Evolutionary conservation across 2,113 vertebrate genomes (phyloP), one percentile per base, ranked within the genome.

Genomic region (Cichladusa arquata): DNA sequence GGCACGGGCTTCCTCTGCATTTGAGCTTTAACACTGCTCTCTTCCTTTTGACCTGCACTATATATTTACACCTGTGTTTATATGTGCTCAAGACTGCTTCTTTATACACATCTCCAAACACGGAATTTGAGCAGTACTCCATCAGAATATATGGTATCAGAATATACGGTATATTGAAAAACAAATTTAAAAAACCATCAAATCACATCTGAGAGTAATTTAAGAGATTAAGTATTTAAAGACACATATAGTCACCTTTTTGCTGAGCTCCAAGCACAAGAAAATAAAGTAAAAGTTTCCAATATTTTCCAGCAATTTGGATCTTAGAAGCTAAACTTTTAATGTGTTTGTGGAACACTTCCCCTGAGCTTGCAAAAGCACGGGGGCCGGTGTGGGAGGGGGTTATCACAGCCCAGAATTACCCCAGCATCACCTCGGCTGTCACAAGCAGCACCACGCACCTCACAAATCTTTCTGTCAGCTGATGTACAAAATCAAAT

Each of bases 381-480:
- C 0, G 2, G 20, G 23, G 7, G 23, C 23, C 1, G 0, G 38
- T 14, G 6, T 1, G 3, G 31, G 11, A 15, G 12, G 3, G 16
- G 31, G 18, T 51, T 73, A 45, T 36, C 28, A 45, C 23, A 66
- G 44, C 44, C 36, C 60, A 33, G 44, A 58, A 66, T n/a, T 51
- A 51, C n/a, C 47, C 44, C 81, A 84, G 45, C 67, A 12, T 13
- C 34, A 24, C 33, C 42, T 65, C 13, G 11, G 26, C 74, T 40
- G 33, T 36, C 28, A 47, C 25, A n/a, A 66, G 78, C 58, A 95
- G 72, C 44, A 51, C 74, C 77, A 92, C 86, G 96, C 96, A 99
- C 99, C 99, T 99, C 82, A 99, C 99, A 95, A 99, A 99, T 97
- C 99, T 97, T 51, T 99, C 98, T 0, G 99, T 99, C 45, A 99